phyloP scores from a whole-genome alignment of 2,888 invertebrate species.

The Actias luna region DNA sequence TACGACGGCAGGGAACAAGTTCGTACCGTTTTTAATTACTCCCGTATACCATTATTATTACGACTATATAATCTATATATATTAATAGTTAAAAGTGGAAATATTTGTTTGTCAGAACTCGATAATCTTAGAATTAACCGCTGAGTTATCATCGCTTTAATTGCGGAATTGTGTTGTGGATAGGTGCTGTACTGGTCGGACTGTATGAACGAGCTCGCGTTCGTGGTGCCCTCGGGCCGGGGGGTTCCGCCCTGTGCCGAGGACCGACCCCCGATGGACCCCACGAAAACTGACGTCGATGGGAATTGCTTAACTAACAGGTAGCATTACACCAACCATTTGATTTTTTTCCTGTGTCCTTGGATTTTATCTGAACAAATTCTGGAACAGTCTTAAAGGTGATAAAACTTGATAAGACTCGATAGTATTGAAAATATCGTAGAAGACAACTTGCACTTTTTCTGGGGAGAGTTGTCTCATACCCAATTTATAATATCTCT shows the following conservation, averaged over 20 bases:
- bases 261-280: slow-evolving; percentile 18
- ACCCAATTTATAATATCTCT: too few relatives aligned
- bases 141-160: too few relatives aligned
- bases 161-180: too few relatives aligned
- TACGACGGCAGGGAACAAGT: slow-evolving; percentile 92
- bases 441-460: too few relatives aligned
- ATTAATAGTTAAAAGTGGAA: neutral
- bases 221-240: slow-evolving; percentile 90
- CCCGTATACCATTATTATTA: too few relatives aligned
- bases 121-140: neutral
- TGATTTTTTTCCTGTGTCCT: too few relatives aligned
- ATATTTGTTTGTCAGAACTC: neutral
- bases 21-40: too few relatives aligned
- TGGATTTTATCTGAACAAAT: too few relatives aligned
- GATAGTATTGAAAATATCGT: too few relatives aligned
- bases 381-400: too few relatives aligned
- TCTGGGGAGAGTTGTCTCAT: too few relatives aligned
- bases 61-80: neutral
- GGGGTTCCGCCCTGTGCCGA: slow-evolving; percentile 50
- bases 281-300: slow-evolving; percentile 73
- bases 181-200: slow-evolving; percentile 96
- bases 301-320: slow-evolving; percentile 71
- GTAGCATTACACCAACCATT: slow-evolving; percentile 31
- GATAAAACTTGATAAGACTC: too few relatives aligned
- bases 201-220: slow-evolving; percentile 96